These are phyloP conservation scores for Neogale vison DNA, from an alignment of 2,113 vertebrate species.

Conservation along the genomic window DNA sequence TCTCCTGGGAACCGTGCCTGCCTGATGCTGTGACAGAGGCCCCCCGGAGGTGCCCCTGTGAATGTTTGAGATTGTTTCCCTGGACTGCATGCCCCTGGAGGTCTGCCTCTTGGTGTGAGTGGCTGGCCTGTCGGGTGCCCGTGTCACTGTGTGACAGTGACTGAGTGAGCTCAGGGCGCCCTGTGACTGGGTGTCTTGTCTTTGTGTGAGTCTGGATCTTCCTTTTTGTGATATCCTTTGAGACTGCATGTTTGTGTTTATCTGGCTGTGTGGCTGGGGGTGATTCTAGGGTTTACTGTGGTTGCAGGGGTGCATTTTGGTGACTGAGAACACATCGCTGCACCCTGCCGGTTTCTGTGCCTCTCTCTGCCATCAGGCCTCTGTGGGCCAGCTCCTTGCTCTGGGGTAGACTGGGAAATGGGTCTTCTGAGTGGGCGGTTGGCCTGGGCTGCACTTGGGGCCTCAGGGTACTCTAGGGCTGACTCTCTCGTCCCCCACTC, in stretches of 20 bases:
- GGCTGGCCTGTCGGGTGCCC: background rate
- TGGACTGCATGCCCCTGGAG: background rate
- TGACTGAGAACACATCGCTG: background rate
- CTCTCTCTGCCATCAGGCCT: accelerated
- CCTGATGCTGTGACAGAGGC: background rate
- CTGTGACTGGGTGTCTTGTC: background rate
- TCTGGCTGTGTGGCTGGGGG: background rate
- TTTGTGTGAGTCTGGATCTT: background rate
- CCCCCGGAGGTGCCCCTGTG: background rate
- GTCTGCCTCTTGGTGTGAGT: background rate
- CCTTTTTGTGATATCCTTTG: background rate
- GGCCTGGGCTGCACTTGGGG: background rate
- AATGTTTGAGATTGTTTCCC: background rate
- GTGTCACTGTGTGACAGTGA: background rate
- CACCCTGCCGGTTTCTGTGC: background rate
- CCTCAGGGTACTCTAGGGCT: background rate
- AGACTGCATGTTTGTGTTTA: background rate
- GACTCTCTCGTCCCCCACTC: background rate
- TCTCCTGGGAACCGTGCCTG: background rate
- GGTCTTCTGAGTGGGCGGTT: background rate
- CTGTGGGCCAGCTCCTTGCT: background rate
- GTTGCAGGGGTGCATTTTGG: background rate
- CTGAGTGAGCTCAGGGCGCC: background rate
- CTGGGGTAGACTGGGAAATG: background rate
- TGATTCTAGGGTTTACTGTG: background rate